These are phyloP conservation scores for Chionoecetes opilio DNA, from an alignment of 1,140 invertebrate genomes.

Conservation along the genomic window DNA sequence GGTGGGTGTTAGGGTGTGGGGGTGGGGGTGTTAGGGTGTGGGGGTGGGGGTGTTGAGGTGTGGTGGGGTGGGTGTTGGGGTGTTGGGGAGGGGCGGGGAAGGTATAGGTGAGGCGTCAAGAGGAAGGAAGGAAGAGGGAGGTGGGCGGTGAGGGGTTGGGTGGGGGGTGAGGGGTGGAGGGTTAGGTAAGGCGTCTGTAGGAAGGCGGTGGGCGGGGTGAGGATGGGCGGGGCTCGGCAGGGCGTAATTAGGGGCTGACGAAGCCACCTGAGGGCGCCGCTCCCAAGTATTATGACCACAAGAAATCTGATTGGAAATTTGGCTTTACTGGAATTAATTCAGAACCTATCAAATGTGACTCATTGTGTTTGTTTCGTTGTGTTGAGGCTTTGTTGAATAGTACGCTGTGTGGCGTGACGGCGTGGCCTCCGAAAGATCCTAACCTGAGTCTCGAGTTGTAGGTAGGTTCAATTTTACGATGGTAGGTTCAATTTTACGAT, in stretches of 20 bases:
- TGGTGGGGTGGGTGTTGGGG: too few species aligned
- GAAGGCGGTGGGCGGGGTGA: neutral
- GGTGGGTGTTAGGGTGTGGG: neutral
- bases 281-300: neutral
- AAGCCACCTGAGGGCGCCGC: neutral
- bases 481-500: too few species aligned
- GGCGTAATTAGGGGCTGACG: conserved; percentile 2
- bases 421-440: too few species aligned
- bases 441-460: too few species aligned
- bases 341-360: neutral
- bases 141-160: neutral
- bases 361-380: neutral
- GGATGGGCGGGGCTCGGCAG: neutral
- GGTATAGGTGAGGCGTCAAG: too few species aligned
- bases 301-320: conserved; percentile 31
- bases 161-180: neutral
- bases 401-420: too few species aligned
- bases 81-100: too few species aligned
- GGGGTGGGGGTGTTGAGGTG: too few species aligned
- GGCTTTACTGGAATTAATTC: neutral
- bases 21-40: too few species aligned
- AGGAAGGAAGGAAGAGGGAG: too few species aligned
- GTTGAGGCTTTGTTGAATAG: too few species aligned
- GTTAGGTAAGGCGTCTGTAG: neutral
- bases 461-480: too few species aligned